Conservation (phyloP, 2,113 vertebrate species). For the Otolemur garnettii region DNA sequence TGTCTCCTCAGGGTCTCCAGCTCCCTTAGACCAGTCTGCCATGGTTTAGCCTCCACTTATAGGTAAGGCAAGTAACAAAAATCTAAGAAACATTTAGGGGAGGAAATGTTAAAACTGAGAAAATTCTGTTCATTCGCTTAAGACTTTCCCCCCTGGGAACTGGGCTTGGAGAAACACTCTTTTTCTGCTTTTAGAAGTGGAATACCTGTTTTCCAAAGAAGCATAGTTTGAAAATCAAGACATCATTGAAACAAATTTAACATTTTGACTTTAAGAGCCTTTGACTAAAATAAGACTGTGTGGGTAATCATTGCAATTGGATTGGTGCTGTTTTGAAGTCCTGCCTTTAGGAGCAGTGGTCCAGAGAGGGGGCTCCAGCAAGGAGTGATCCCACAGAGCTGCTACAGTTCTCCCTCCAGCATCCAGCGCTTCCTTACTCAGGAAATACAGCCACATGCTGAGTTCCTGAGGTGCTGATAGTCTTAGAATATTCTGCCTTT, state of each 20-base stretch:
- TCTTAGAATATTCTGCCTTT: not conserved
- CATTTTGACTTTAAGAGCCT: not conserved
- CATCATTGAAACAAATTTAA: conserved; percentile 10
- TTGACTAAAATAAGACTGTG: not conserved
- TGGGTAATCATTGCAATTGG: not conserved
- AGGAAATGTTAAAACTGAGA: conserved; percentile 17
- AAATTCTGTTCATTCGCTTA: not conserved
- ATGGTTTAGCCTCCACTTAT: not conserved
- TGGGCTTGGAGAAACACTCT: not conserved
- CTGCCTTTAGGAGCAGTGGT: not conserved
- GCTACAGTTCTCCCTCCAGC: not conserved
- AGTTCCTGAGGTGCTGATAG: not conserved
- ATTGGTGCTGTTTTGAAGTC: not conserved
- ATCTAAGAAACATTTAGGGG: not conserved
- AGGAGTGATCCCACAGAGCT: not conserved
- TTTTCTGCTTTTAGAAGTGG: not conserved
- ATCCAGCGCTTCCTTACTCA: not conserved
- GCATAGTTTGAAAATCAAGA: not conserved
- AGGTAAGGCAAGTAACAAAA: not conserved
- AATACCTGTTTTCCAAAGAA: not conserved
- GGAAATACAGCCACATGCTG: not conserved
- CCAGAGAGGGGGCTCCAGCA: not conserved
- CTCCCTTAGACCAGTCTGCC: not conserved
- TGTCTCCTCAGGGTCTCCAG: not conserved
- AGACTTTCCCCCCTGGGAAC: not conserved